Conservation (phyloP, 2,888 invertebrate species). For the Andrena bicolor region DNA sequence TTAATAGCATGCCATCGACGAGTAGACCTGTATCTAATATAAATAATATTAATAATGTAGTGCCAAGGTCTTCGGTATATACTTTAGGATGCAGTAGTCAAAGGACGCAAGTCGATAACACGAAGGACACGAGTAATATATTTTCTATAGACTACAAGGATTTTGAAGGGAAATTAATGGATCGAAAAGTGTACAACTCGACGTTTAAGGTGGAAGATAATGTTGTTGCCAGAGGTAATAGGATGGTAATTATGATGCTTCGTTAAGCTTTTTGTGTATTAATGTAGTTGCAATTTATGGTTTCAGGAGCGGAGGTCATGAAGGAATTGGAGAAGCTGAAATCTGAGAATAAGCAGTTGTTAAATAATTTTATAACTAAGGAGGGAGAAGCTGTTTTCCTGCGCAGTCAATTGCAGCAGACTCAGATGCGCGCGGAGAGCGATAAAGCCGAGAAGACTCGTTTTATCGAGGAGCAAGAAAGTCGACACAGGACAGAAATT, state of each 20-base stretch:
- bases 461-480: slow-evolving; percentile 77
- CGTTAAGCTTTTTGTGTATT: slow-evolving; percentile 9
- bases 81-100: not conserved
- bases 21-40: slow-evolving; percentile 35
- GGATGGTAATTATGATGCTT: not conserved
- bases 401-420: slow-evolving; percentile 76
- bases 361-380: slow-evolving; percentile 78
- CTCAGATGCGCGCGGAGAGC: slow-evolving; percentile 74
- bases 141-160: slow-evolving; percentile 52
- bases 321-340: slow-evolving; percentile 74
- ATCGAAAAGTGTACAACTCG: slow-evolving; percentile 57
- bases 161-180: slow-evolving; percentile 57
- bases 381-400: slow-evolving; percentile 80
- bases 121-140: slow-evolving; percentile 21
- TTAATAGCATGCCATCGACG: slow-evolving; percentile 39
- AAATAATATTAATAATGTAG: not conserved
- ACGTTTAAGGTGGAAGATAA: slow-evolving; percentile 52
- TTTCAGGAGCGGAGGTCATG: slow-evolving; percentile 54
- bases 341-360: slow-evolving; percentile 77
- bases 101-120: slow-evolving; percentile 6
- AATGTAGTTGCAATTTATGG: not conserved
- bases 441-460: slow-evolving; percentile 75
- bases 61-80: not conserved
- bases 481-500: slow-evolving; percentile 73
- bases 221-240: slow-evolving; percentile 40